These are phyloP conservation scores for Hipposideros larvatus DNA, from an alignment of 2,797 vertebrate genomes.

Conservation along the genomic window DNA sequence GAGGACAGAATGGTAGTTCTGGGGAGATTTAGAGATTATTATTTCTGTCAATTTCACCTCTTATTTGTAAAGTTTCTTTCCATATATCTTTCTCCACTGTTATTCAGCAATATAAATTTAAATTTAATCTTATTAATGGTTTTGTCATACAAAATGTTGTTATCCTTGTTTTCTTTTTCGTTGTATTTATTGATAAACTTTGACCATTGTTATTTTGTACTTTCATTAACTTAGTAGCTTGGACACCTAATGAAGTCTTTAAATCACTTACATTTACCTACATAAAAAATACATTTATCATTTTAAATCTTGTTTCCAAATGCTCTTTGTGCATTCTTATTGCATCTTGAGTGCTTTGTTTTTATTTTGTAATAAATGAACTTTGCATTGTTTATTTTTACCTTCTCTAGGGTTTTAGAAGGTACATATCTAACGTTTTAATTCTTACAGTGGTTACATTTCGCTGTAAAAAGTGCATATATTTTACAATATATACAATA, in stretches of 20 bases:
- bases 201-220: background rate
- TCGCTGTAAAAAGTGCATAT: background rate
- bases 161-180: background rate
- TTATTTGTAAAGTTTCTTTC: background rate
- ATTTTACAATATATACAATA: background rate
- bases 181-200: background rate
- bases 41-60: background rate
- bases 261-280: background rate
- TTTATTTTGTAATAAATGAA: background rate
- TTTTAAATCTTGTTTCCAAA: background rate
- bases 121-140: background rate
- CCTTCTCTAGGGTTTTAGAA: background rate
- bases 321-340: background rate
- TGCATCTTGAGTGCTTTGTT: background rate
- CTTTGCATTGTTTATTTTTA: conserved; percentile 11
- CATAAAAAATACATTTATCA: background rate
- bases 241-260: background rate
- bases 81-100: background rate
- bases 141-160: background rate
- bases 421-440: background rate
- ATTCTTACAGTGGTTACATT: background rate
- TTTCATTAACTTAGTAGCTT: background rate
- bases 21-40: background rate
- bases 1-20: background rate
- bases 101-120: background rate